Base-by-base conservation (phyloP, 2,888 invertebrate species). In the Steinernema carpocapsae region DNA sequence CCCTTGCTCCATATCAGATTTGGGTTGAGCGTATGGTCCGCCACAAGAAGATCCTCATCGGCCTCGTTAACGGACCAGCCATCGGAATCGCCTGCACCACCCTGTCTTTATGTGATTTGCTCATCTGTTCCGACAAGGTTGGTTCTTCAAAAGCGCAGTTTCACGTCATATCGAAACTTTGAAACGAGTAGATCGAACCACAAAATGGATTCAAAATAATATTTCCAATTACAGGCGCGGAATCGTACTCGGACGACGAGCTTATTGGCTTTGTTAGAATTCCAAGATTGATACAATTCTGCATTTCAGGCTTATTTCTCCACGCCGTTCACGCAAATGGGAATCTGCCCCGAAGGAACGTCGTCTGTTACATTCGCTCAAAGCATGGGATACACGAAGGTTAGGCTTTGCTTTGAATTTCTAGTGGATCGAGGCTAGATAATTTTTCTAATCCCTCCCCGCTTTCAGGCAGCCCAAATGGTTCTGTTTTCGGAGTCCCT, bases 51-150 rank as follows among this genome's bases (percentile, higher is more conserved):
- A 89, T 94, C 32, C 88, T 97, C 42, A 90, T 96, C 78, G 93
- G 93, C 19, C 89, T 95, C 73, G 92, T 97, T 0, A 97, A 97
- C 90, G 97, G 97, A 0, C 95, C 95, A 48, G 94, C 95, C n/a
- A 92, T 97, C 80, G 97, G 97, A n/a, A 92, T 97, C 80, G 92
- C 92, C 46, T 92, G 92, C 1, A 97, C 97, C 0, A 92, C 92
- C 12, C 89, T 94, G 72, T 92, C 92, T 0, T 90, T 97, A 0
- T 94, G 92, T 90, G 97, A 97, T 90, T 90, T 93, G 72, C 92
- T 94, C 4, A 94, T 94, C 90, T 93, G 94, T 72, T 91, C 92
- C n/a, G 93, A 94, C 82, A 91, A 90, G 88, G 94, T 48, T 48
- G 17, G 48, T 48, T 48, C 3, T 4, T 48, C 3, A 48, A 37